A percentile compares a stretch with the other conserved stretches of the same genome.
Conservation (phyloP, 2,113 vertebrate species). For the Callipepla squamata region DNA sequence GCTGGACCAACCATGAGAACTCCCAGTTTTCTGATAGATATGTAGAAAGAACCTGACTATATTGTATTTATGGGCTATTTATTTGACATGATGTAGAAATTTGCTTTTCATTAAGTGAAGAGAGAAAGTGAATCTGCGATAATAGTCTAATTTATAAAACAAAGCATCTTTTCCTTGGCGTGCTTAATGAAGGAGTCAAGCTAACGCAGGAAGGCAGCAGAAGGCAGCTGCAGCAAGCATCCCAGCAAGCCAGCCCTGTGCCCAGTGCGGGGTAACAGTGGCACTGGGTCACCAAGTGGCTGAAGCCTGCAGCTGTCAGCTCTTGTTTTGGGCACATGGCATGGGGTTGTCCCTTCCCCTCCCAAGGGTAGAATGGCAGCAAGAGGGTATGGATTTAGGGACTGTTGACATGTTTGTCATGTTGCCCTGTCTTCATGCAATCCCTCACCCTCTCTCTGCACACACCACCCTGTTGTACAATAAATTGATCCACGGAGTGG, state of each 20-base stretch:
- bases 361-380: neutral
- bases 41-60: neutral
- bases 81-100: conserved; percentile 12
- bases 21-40: neutral
- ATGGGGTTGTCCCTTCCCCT: neutral
- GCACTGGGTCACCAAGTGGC: neutral
- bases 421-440: neutral
- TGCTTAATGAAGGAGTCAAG: neutral
- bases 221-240: neutral
- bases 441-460: fast-evolving
- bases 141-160: conserved; percentile 34
- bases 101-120: conserved; percentile 40
- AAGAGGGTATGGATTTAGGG: neutral
- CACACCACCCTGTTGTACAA: fast-evolving
- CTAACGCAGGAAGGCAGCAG: neutral
- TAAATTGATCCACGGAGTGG: neutral
- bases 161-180: neutral
- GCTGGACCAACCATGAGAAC: neutral
- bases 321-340: neutral
- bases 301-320: neutral
- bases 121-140: conserved; percentile 27
- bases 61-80: neutral
- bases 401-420: neutral
- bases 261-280: fast-evolving
- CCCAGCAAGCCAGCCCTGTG: neutral